Conservation (phyloP, 2,888 invertebrate species). For the Schrankia costaestrigalis region DNA sequence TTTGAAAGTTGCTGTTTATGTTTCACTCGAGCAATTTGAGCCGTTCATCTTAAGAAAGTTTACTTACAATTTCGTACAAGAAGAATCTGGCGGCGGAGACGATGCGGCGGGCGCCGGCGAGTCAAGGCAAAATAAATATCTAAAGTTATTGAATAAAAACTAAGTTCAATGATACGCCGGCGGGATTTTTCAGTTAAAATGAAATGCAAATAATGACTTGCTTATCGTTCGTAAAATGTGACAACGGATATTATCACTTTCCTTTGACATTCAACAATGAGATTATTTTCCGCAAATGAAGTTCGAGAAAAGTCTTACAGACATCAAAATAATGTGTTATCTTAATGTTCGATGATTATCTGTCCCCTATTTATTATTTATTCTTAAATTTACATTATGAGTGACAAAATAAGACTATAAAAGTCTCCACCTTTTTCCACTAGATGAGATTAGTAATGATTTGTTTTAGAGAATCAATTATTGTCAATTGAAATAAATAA, state of each 20-base stretch:
- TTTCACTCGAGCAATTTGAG: constrained; percentile 53
- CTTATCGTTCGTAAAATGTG: background rate
- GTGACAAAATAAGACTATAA: too few species aligned
- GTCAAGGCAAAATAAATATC: constrained; percentile 35
- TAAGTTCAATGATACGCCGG: constrained; percentile 16
- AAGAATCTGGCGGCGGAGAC: constrained; percentile 43
- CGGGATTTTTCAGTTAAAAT: constrained; percentile 11
- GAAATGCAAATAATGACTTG: constrained; percentile 7
- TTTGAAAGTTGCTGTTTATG: constrained; percentile 57
- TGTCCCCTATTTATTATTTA: too few species aligned
- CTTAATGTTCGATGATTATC: too few species aligned
- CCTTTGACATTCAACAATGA: background rate
- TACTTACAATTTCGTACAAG: constrained; percentile 54
- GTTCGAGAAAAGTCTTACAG: too few species aligned
- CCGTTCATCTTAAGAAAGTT: constrained; percentile 51
- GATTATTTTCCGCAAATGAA: too few species aligned
- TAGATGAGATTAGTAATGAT: too few species aligned
- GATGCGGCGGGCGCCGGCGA: constrained; percentile 21
- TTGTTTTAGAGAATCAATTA: too few species aligned
- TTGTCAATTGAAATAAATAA: too few species aligned
- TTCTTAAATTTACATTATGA: too few species aligned
- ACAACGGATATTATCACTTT: background rate
- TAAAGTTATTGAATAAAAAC: constrained; percentile 29
- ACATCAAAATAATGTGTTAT: too few species aligned
- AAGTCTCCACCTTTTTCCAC: too few species aligned